Base-by-base conservation (phyloP, 2,797 vertebrate species). In the Lithobates sylvaticus region DNA sequence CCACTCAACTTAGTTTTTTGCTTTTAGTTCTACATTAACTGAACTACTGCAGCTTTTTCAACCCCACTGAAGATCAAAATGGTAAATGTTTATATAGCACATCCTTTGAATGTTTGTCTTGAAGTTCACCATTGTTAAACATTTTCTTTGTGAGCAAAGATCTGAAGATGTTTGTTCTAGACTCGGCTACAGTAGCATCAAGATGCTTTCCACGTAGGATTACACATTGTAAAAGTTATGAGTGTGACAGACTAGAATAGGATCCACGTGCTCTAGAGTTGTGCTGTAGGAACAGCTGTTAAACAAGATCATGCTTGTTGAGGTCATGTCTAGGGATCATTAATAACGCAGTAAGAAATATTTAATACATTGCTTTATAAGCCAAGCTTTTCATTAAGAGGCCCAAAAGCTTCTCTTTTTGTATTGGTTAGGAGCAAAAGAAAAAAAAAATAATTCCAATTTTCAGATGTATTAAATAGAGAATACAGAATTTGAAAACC, bases 211-310 rank as follows among this genome's bases (percentile, higher is more conserved):
- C 50, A 54, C 50, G 50, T 54, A 18, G 50, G 15, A 16, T 54
- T 54, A 54, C 50, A n/a, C 42, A 71, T 71, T 71, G 70, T 71
- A 54, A 9, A 70, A 36, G 29, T 26, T 29, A 81, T 81, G 79
- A 81, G n/a, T 81, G 69, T 72, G 64, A 6, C 23, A 27, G 70
- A 61, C 44, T 36, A 81, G 47, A 81, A 72, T 73, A 81, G 79
- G 69, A 23, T 34, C 23, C 44, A 58, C 69, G 34, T 73, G 23
- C 26, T 73, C 47, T 21, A 12, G 69, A 72, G 23, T 23, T 44
- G 16, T 42, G 34, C 50, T 39, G 50, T 42, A 18, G 10, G 69
- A 72, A 34, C 79, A 81, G 79, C 79, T 81, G 79, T 29, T 64
- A 5, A 10, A 42, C 79, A 72, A 73, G 79, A 26, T 81, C 27